phyloP scores from a whole-genome alignment of 2,797 vertebrate species.

The Avahi laniger region DNA sequence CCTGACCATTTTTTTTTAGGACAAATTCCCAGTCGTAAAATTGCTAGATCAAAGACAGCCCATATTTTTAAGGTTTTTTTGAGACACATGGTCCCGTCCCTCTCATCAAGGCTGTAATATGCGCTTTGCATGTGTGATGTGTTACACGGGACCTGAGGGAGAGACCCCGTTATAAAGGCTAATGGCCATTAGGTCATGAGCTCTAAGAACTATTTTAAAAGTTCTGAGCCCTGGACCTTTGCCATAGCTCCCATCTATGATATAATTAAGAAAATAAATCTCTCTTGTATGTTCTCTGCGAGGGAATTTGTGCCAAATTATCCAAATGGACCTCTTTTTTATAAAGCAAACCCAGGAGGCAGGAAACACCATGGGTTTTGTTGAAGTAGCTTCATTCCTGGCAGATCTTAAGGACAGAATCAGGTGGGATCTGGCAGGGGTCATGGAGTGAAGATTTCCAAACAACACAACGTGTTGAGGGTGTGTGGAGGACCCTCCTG shows the following conservation, averaged over 20 bases:
- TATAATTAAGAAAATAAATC: conserved; percentile 36
- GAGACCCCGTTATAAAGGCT: background rate
- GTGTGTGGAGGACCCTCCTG: background rate
- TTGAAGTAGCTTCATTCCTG: background rate
- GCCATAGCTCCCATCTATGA: background rate
- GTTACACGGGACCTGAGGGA: background rate
- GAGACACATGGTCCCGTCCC: no score
- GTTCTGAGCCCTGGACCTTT: conserved; percentile 5
- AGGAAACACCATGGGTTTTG: background rate
- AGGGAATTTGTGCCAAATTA: conserved; percentile 1
- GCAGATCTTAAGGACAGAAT: background rate
- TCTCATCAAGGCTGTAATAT: background rate
- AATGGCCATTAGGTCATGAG: conserved; percentile 1
- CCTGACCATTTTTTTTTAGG: background rate
- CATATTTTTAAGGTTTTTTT: background rate
- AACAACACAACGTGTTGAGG: background rate
- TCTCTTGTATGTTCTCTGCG: conserved; percentile 29
- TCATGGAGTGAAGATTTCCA: background rate
- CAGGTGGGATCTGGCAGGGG: background rate
- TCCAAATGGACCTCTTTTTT: background rate
- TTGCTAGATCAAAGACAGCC: conserved; percentile 33
- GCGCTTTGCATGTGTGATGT: background rate
- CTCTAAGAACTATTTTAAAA: conserved; percentile 52
- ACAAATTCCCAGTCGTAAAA: conserved; percentile 19
- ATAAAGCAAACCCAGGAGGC: conserved; percentile 16